Evolutionary conservation across 1,140 invertebrate genomes (phyloP), one percentile per base, ranked within the genome.

Genomic region (Megalopta genalis): DNA sequence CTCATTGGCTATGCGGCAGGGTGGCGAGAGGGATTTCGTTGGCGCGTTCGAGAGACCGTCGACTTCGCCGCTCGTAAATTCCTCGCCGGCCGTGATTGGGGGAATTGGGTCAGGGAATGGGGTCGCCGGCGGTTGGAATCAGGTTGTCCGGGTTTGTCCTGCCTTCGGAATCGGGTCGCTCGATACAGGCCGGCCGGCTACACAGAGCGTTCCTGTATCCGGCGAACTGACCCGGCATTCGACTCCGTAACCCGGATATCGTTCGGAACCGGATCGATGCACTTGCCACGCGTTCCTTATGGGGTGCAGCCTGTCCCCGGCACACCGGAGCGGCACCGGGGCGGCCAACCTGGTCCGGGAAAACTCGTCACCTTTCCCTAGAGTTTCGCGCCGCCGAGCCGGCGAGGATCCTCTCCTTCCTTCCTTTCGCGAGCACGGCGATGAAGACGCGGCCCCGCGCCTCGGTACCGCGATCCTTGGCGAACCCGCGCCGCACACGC

Each of bases 111-210:
- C 82, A 78, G 14, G 60, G 81, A 82, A 85, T 85, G 69, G 64
- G 80, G 85, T 80, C 85, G 81, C 64, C 52, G 66, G 66, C 72
- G 72, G 79, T 73, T 64, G 80, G 73, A 88, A 90, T 89, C 83
- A 84, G 88, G 88, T 85, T 87, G 86, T 86, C 87, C 89, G 88
- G 89, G 89, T 84, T 57, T 87, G 87, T 87, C 81, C 82, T 81
- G 83, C 74, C 54, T 57, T 67, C 73, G 84, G 87, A 93, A 93
- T 91, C 86, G 72, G 91, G 91, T 89, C 91, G 91, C 89, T 93
- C 92, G 91, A 92, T 93, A 90, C 88, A 92, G 92, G 91, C 87
- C 89, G 80, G 64, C 71, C 73, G 76, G 74, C 74, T 9, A 14
- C 42, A 12, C 42, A 74, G 80, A 68, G 46, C 82, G 73, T 80